Evolutionary conservation across 1,140 invertebrate genomes (phyloP), one percentile per base, ranked within the genome.

Genomic region (Aphidius gifuensis): DNA sequence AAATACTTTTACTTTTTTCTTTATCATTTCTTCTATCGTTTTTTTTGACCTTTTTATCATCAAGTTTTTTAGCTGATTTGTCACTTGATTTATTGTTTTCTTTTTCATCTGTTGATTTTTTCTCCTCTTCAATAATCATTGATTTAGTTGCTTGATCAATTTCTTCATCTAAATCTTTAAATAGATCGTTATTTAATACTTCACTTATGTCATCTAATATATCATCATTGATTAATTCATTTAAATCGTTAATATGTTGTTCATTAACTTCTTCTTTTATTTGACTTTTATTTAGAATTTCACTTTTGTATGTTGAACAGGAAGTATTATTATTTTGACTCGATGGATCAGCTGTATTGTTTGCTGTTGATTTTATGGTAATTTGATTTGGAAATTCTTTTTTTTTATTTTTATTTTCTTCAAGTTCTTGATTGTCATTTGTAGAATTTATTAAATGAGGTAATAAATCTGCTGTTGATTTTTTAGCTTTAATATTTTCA

Each of bases 261-360:
- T 6, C 53, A 53, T 38, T 2, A 38, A 42, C 6, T 11, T 55
- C 53, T 7, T 55, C 6, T 40, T 55, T 55, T 5, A 55, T 43
- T 21, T 55, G 53, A 55, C 53, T 55, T 11, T 55, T 39, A 42
- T 55, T 55, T 9, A 55, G 11, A 3, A 55, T 43, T 39, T 55
- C 40, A 42, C 39, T 55, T 40, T 43, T 38, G 11, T 55, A 53
- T 4, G 43, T 16, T 16, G 16, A 16, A 16, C 16, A 16, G 32
- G 16, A 6, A 40, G 42, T 6, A 7, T 42, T 21, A 49, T 21
- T 49, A 6, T 21, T 49, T 4, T 21, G 6, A 49, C n/a, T 21
- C 2, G 23, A 4, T 32, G 23, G 23, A 32, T 32, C 23, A 32
- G 4, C 4, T 32, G 23, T 32, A 1, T 32, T 32, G 4, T 32